Base-by-base conservation (phyloP, 53 echinoderm and acorn worm genomes). In the Zoroaster sp. region DNA sequence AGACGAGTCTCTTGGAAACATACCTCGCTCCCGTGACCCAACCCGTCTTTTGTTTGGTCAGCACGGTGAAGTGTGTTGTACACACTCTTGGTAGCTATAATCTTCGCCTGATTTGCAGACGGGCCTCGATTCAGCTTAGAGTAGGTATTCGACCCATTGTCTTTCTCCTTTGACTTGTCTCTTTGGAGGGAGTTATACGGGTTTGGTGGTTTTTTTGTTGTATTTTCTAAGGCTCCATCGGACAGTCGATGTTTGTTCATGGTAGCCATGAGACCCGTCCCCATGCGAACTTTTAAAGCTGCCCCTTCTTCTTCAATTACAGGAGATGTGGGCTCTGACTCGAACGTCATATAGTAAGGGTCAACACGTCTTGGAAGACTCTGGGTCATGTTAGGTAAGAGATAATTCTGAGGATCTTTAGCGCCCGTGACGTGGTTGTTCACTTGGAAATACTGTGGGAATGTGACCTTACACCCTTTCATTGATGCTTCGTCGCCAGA, bases 391-490 rank as follows among this genome's bases (percentile, higher is more conserved):
- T 25, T 6, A 23, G 55, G 55, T 55, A 21, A n/a, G n/a, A n/a
- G n/a, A n/a, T n/a, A n/a, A n/a, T n/a, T n/a, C n/a, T n/a, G n/a
- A n/a, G n/a, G n/a, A n/a, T n/a, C 55, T 25, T 9, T 55, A 9
- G 25, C 55, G 0, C 31, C 46, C 32, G 14, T 17, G 2, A 4
- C 40, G 67, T 25, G 45, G 44, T 67, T 31, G 41, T 81, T 40
- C 32, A 81, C 14, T 17, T 81, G 40, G 63, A 81, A 81, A 17
- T 81, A 81, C 20, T 81, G 81, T 15, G 81, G 81, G 67, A 81
- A 23, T 41, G 81, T 81, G 23, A 65, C 66, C 81, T 81, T 81
- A 15, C 81, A 81, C 1, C 33, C 33, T 12, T 65, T 10, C 23
- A 23, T 21, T 5, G 67, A 28, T 13, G 39, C 23, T 40, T 28